Base-by-base conservation (phyloP, 2,888 invertebrate genomes). In the Caenorhabditis drosophilae region DNA sequence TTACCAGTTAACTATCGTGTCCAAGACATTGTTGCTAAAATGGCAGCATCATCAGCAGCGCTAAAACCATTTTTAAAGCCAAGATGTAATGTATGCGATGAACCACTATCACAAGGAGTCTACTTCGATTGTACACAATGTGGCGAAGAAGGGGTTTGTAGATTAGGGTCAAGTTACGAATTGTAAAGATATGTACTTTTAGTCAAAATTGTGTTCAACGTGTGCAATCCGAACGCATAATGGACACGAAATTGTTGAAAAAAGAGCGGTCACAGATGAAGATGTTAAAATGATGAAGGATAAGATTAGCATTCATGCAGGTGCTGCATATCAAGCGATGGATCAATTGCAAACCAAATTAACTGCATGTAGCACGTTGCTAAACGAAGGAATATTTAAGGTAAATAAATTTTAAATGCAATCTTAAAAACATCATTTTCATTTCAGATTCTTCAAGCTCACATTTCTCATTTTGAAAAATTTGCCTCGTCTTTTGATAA, bases 191-290 rank as follows among this genome's bases (percentile, higher is more conserved):
- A 16, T 9, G 12, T 31, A 9, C 4, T 20, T 40, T 23, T 23
- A 42, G 42, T 6, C 42, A 18, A 42, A 42, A 42, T 20, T 42
- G 22, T 71, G 71, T 27, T 51, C 71, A 25, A 62, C 59, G 6
- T 71, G 71, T 44, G 64, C 61, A 0, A 59, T 71, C 18, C 62
- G 71, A 16, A n/a, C 44, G n/a, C 71, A 71, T 38, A 71, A 71
- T 23, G 71, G 71, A 11, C 71, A 71, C 23, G 22, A 31, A 3
- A 41, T 71, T 4, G 54, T 47, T 1, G 71, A 71, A 35, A 55
- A 47, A 20, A 52, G 54, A 48, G 52, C 59, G 16, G 36, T 63
- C 1, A 45, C 52, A 2, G 49, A 57, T 16, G 20, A 47, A 4
- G 63, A 63, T n/a, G 23, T 47, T 7, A 50, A 40, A 31, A 20